Conservation (phyloP, 2,797 vertebrate genomes). For the Chromis chromis region DNA sequence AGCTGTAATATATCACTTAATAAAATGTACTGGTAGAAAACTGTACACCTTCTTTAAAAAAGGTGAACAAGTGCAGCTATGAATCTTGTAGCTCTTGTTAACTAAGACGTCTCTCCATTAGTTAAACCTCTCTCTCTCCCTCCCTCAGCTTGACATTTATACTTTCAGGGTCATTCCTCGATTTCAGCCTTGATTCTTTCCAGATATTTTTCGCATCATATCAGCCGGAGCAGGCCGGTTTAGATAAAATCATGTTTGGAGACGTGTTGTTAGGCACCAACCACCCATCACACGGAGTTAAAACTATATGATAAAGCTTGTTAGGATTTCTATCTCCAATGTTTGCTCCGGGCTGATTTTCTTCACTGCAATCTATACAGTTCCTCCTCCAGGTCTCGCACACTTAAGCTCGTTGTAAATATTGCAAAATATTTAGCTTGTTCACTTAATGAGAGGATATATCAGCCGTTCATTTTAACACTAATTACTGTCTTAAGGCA, state of each 20-base stretch:
- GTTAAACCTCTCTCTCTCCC: constrained; percentile 8
- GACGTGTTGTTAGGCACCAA: constrained; percentile 43
- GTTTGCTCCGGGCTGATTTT: constrained; percentile 42
- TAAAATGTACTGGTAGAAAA: neutral
- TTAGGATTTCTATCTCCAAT: constrained; percentile 35
- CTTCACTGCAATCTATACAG: constrained; percentile 29
- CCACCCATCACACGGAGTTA: constrained; percentile 16
- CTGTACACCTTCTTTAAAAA: no score
- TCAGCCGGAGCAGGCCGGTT: constrained; percentile 10
- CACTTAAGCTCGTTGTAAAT: constrained; percentile 36
- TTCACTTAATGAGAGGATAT: constrained; percentile 62
- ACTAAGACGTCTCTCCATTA: neutral
- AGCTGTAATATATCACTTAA: no score
- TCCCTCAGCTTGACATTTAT: constrained; percentile 4
- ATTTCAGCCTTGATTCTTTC: constrained; percentile 38
- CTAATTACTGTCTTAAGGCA: constrained; percentile 71
- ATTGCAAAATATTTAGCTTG: constrained; percentile 51
- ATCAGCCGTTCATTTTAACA: constrained; percentile 61
- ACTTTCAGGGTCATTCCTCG: constrained; percentile 43
- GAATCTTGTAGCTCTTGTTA: no score
- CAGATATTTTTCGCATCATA: constrained; percentile 22
- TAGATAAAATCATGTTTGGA: constrained; percentile 28
- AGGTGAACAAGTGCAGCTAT: no score
- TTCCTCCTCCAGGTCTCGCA: constrained; percentile 16
- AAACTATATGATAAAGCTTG: constrained; percentile 32